These are phyloP conservation scores for Sarcophaga rosellei DNA, from an alignment of 2,888 invertebrate species.

Conservation along the genomic window DNA sequence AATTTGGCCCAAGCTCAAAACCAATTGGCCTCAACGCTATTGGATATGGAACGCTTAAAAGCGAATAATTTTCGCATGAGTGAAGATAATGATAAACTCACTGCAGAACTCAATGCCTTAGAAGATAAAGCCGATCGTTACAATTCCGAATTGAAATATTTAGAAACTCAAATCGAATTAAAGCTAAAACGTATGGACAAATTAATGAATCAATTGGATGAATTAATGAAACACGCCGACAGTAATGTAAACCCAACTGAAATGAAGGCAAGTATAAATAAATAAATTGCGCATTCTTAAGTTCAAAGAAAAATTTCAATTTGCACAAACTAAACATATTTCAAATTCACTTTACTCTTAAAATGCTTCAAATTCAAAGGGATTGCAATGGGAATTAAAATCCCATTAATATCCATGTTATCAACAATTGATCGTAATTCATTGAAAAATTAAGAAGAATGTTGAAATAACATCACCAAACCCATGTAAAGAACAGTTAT, in stretches of 20 bases:
- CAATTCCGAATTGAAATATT: conserved; percentile 81
- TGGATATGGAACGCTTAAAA: conserved; percentile 81
- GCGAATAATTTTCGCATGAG: conserved; percentile 71
- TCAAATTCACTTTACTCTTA: no score
- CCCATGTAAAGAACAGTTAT: no score
- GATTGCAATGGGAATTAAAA: no score
- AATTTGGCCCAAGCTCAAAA: conserved; percentile 82
- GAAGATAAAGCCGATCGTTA: conserved; percentile 81
- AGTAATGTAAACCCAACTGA: conserved; percentile 69
- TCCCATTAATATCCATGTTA: no score
- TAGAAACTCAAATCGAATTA: conserved; percentile 81
- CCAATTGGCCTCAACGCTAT: conserved; percentile 82
- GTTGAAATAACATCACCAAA: no score
- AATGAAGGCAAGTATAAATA: conserved; percentile 60
- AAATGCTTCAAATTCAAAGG: no score
- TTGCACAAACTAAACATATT: no score
- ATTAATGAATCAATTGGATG: conserved; percentile 83
- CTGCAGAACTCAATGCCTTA: conserved; percentile 77
- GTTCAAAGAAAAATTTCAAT: no score
- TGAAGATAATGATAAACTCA: conserved; percentile 73
- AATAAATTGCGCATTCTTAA: no score
- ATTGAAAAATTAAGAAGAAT: no score
- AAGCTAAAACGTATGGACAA: conserved; percentile 82
- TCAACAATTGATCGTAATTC: no score
- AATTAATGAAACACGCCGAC: conserved; percentile 81